These are phyloP conservation scores for Ondatra zibethicus DNA, from an alignment of 2,113 vertebrate species.

Conservation along the genomic window DNA sequence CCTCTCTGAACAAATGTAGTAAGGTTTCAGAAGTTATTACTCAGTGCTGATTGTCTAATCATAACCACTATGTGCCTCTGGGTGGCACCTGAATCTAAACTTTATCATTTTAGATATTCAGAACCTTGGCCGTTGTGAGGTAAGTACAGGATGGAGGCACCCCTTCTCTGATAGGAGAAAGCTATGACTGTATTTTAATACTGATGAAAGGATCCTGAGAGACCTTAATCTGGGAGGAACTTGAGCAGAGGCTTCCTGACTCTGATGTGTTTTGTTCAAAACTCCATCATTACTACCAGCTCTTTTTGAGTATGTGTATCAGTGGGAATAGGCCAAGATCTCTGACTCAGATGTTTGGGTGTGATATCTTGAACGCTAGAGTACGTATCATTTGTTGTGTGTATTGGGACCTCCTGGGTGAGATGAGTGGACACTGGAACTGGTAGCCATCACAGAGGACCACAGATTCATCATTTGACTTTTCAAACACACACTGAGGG, in stretches of 20 bases:
- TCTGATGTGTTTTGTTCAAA: background rate
- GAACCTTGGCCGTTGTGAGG: background rate
- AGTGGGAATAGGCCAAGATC: background rate
- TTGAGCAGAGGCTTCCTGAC: background rate
- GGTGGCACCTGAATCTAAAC: background rate
- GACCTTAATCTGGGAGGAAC: background rate
- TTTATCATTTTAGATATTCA: background rate
- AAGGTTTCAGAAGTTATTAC: background rate
- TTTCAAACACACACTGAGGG: background rate
- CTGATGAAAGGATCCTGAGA: background rate
- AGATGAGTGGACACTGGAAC: background rate
- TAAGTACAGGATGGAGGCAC: background rate
- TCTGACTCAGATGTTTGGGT: background rate
- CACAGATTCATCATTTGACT: background rate
- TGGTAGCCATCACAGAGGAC: background rate
- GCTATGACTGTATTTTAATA: background rate
- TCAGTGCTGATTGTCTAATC: background rate
- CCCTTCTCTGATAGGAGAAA: background rate
- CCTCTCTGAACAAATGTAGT: background rate
- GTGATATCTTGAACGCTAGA: too few relatives aligned
- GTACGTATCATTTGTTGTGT: background rate
- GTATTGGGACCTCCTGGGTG: background rate
- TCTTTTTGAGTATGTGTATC: background rate
- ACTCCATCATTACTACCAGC: background rate
- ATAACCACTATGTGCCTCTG: background rate